Percentiles rank a stretch among this genome's conserved stretches.
Conservation (phyloP, 2,888 invertebrate genomes). For the Congeria kusceri region DNA sequence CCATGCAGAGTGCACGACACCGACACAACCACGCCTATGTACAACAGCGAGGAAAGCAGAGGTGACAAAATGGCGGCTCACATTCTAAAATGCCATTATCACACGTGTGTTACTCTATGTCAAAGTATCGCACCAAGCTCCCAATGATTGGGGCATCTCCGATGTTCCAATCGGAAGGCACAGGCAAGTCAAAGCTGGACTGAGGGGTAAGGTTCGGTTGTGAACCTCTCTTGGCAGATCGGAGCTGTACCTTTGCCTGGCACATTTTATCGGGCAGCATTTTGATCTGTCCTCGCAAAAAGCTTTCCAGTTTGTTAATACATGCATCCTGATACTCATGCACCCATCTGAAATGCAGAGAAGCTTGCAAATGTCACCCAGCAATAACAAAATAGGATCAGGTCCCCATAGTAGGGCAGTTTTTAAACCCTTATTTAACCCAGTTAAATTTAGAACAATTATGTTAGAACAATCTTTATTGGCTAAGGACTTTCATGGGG, state of each 20-base stretch:
- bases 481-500: no score
- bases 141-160: slow-evolving; percentile 45
- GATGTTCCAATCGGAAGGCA: slow-evolving; percentile 57
- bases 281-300: slow-evolving; percentile 60
- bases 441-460: no score
- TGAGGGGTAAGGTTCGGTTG: slow-evolving; percentile 16
- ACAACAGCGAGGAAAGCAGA: not conserved
- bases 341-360: slow-evolving; percentile 57
- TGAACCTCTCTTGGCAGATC: slow-evolving; percentile 12
- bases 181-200: slow-evolving; percentile 50
- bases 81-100: no score
- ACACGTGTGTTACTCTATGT: slow-evolving; percentile 9
- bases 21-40: no score
- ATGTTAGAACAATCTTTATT: no score
- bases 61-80: not conserved
- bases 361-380: not conserved
- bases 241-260: slow-evolving; percentile 38
- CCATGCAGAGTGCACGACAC: no score
- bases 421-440: no score
- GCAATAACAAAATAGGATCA: no score
- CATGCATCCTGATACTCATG: slow-evolving; percentile 70
- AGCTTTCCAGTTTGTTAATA: slow-evolving; percentile 66
- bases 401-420: no score
- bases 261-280: slow-evolving; percentile 63
- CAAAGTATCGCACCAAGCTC: slow-evolving; percentile 55